Base-by-base conservation (phyloP, 2,113 vertebrate species). In the Archocentrus centrarchus region DNA sequence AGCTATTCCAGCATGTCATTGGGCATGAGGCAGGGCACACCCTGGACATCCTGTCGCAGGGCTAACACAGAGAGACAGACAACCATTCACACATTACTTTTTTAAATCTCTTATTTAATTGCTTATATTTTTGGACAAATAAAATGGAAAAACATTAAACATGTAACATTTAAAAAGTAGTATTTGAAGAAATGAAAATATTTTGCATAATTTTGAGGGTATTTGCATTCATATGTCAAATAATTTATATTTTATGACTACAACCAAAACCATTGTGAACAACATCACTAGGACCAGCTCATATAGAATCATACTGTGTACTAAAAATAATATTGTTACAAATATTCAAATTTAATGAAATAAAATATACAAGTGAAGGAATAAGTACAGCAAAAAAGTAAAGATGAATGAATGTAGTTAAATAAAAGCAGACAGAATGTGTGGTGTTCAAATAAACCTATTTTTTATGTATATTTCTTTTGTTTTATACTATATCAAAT, bases 381-480 rank as follows among this genome's bases (percentile, higher is more conserved):
- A 44, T 44, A 44, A 44, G 41, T 44, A 47, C 24, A 6, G 44
- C 24, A 22, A 47, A 47, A 66, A 47, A 24, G 39, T 66, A 24
- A 3, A 44, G 24, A 24, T 22, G 14, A 10, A 50, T 15, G 1
- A 0, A 3, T 13, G 3, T 4, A 44, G 11, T 13, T 44, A 11
- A 11, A 41, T 39, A 41, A 41, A 39, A 41, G 39, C 11, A 41
- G 10, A 41, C 9, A 37, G n/a, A n/a, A 8, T 37, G 7, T 37
- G 35, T 37, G 7, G 35, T 37, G 35, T 37, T 37, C 7, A 10
- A 11, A 14, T 14, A 64, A 1, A 9, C 14, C 22, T 66, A 64
- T 9, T 41, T 2, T 9, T 9, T 9, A 39, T 0, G 1, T 41
- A 9, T 0, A 66, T 66, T 3, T 0, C 13, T 66, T 66, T 66